Evolutionary conservation across 2,797 vertebrate genomes (phyloP).

Genomic region (Choloepus didactylus): DNA sequence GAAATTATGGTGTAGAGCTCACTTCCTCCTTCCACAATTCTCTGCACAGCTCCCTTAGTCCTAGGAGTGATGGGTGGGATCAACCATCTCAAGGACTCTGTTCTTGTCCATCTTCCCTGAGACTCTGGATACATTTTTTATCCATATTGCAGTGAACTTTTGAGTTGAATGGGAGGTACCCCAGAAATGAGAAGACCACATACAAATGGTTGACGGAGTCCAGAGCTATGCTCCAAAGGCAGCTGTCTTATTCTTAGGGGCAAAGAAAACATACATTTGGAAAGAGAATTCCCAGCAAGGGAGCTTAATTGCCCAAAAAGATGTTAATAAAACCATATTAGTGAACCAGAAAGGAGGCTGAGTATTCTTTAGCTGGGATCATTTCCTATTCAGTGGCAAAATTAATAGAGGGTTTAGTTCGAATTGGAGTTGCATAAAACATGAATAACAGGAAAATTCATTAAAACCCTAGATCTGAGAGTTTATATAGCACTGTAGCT

Average conservation of each 20-base stretch:
- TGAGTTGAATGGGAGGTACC: neutral
- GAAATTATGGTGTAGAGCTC: neutral
- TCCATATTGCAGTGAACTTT: neutral
- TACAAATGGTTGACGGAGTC: neutral
- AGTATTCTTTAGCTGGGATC: neutral
- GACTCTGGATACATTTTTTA: neutral
- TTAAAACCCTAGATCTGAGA: conserved; percentile 23
- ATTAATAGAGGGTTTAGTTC: neutral
- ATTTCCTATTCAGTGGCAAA: conserved; percentile 47
- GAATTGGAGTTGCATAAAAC: neutral
- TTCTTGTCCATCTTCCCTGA: neutral
- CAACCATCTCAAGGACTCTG: neutral
- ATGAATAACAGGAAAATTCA: conserved; percentile 31
- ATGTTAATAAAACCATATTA: conserved; percentile 17
- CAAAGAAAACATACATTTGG: neutral
- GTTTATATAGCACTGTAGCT: neutral
- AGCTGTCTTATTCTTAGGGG: neutral
- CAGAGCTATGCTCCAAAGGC: neutral
- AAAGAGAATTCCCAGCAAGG: neutral
- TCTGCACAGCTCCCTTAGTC: neutral
- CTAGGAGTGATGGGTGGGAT: neutral
- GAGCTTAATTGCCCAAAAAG: neutral
- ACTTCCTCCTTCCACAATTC: neutral
- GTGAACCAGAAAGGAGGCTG: neutral
- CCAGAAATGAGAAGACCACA: neutral